Evolutionary conservation across 2,113 vertebrate species (phyloP).

Genomic region (Salvelinus namaycush): DNA sequence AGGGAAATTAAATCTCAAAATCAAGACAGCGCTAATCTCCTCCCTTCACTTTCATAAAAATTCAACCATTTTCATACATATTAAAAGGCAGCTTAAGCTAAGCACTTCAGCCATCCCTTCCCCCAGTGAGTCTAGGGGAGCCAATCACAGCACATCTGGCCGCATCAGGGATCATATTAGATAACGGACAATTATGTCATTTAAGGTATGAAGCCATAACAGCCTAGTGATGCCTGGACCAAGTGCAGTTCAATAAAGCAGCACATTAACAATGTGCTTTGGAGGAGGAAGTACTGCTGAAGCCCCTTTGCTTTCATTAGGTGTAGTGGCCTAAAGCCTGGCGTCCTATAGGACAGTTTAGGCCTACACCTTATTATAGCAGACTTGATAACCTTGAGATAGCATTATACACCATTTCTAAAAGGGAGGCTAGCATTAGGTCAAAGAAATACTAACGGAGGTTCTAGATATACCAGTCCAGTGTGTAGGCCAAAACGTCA

Average conservation of each 20-base stretch:
- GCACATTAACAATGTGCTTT: neutral
- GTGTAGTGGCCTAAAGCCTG: neutral
- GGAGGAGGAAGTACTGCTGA: neutral
- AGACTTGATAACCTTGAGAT: neutral
- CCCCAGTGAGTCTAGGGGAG: neutral
- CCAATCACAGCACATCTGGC: slow-evolving; percentile 9
- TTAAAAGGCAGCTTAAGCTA: neutral
- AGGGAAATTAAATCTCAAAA: neutral
- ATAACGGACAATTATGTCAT: slow-evolving; percentile 6
- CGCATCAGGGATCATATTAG: slow-evolving; percentile 1
- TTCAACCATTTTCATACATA: too few species aligned
- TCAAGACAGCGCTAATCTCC: neutral
- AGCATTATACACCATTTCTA: neutral
- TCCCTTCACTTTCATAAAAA: too few species aligned
- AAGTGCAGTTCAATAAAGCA: slow-evolving; percentile 11
- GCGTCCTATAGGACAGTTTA: neutral
- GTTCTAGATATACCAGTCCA: too few species aligned
- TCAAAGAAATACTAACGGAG: neutral
- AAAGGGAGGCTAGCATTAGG: neutral
- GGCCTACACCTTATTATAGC: neutral
- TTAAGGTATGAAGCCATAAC: neutral
- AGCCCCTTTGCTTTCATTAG: neutral
- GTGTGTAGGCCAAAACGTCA: too few species aligned
- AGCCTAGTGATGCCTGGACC: neutral
- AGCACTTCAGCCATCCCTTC: slow-evolving; percentile 4